Evolutionary conservation across 1,140 invertebrate genomes (phyloP).

Genomic region (Lutraria rhynchaena): DNA sequence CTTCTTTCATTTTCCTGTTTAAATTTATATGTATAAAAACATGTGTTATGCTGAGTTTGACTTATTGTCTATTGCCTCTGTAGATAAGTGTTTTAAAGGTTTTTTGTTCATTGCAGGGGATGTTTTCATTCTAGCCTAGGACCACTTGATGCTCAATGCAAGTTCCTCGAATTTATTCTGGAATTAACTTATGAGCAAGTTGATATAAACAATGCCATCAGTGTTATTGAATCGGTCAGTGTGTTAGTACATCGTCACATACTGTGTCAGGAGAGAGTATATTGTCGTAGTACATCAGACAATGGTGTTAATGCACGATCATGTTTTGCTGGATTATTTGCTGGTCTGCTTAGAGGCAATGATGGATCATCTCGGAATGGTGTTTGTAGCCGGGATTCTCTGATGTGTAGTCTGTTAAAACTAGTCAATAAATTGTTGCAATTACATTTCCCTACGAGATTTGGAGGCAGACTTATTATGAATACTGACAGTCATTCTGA

Average conservation of each 20-base stretch:
- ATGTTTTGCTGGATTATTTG: slow-evolving; percentile 86
- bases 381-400: slow-evolving; percentile 86
- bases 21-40: too few species aligned
- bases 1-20: too few species aligned
- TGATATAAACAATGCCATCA: slow-evolving; percentile 88
- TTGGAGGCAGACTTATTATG: slow-evolving; percentile 40
- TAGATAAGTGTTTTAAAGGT: not conserved
- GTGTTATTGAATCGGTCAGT: slow-evolving; percentile 89
- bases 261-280: slow-evolving; percentile 84
- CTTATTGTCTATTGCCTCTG: too few species aligned
- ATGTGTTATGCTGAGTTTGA: too few species aligned
- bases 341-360: slow-evolving; percentile 86
- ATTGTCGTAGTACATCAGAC: slow-evolving; percentile 78
- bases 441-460: slow-evolving; percentile 82
- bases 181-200: slow-evolving; percentile 87
- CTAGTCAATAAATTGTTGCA: slow-evolving; percentile 87
- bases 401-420: slow-evolving; percentile 88
- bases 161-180: slow-evolving; percentile 87
- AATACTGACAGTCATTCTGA: slow-evolving; percentile 52
- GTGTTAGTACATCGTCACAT: slow-evolving; percentile 85
- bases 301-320: slow-evolving; percentile 81
- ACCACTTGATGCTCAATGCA: slow-evolving; percentile 92
- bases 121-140: slow-evolving; percentile 88
- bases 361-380: slow-evolving; percentile 84
- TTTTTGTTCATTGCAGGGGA: slow-evolving; percentile 83